Conservation (phyloP, 2,888 invertebrate species). For the Isotomurus palustris region DNA sequence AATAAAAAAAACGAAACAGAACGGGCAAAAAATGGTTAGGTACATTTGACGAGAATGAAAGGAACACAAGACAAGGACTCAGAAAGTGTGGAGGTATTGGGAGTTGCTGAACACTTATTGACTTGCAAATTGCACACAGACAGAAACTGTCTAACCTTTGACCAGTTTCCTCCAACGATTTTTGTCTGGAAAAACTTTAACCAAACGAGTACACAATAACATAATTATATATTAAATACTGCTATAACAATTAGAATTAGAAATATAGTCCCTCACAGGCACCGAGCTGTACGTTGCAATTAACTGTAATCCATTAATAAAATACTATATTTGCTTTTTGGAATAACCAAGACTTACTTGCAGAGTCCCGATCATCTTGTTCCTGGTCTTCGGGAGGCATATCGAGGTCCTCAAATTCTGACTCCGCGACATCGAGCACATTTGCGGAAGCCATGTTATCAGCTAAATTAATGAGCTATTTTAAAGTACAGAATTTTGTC, state of each 20-base stretch:
- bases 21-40: too few relatives aligned
- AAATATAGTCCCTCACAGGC: background rate
- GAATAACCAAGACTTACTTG: conserved; percentile 31
- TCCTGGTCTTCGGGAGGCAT: conserved; percentile 65
- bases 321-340: background rate
- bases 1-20: too few relatives aligned
- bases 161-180: conserved; percentile 37
- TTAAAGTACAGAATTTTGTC: too few relatives aligned
- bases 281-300: background rate
- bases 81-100: too few relatives aligned
- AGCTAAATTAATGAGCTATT: too few relatives aligned
- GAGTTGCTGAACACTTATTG: too few relatives aligned
- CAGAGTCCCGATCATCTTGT: conserved; percentile 39
- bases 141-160: conserved; percentile 44
- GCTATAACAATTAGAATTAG: background rate
- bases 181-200: background rate
- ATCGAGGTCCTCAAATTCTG: conserved; percentile 74
- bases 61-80: too few relatives aligned
- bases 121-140: too few relatives aligned
- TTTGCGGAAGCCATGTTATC: too few relatives aligned
- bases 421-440: conserved; percentile 55
- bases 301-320: background rate
- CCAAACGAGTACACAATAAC: too few relatives aligned
- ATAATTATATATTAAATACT: too few relatives aligned
- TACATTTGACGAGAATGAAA: too few relatives aligned